phyloP scores from a whole-genome alignment of 2,888 invertebrate genomes.

The Biston stratarius region DNA sequence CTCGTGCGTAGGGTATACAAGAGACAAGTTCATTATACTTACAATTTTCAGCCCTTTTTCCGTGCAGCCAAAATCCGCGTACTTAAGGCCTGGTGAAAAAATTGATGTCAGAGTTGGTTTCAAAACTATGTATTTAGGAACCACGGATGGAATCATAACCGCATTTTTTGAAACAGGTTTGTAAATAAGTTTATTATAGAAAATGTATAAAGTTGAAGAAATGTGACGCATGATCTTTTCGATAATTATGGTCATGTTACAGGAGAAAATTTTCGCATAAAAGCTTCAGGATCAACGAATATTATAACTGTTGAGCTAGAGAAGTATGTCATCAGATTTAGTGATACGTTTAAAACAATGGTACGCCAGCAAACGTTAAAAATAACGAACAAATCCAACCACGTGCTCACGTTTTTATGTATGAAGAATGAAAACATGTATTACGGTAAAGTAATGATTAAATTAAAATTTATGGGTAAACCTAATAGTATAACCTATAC shows the following conservation, averaged over 20 bases:
- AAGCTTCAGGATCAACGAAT: conserved; percentile 73
- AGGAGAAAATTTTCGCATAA: conserved; percentile 83
- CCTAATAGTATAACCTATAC: neutral
- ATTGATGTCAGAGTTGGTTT: conserved; percentile 82
- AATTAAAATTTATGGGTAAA: neutral
- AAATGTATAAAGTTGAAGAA: no score
- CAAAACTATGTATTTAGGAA: conserved; percentile 78
- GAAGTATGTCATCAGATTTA: conserved; percentile 79
- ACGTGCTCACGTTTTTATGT: conserved; percentile 85
- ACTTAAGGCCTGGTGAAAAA: conserved; percentile 77
- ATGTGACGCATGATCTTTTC: no score
- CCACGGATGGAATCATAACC: conserved; percentile 63
- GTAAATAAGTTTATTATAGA: neutral
- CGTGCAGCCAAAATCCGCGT: conserved; percentile 81
- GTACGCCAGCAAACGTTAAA: conserved; percentile 80
- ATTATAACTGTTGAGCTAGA: conserved; percentile 82
- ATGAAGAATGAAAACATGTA: conserved; percentile 80
- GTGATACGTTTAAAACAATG: conserved; percentile 87
- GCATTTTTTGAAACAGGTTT: conserved; percentile 75
- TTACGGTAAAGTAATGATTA: conserved; percentile 58
- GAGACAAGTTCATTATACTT: neutral
- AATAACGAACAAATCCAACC: conserved; percentile 85
- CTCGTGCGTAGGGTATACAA: neutral
- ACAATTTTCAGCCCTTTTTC: conserved; percentile 78
- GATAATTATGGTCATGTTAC: conserved; percentile 27